These are phyloP conservation scores for Tetheella fluctuosa DNA, from an alignment of 2,888 invertebrate species.

Conservation along the genomic window DNA sequence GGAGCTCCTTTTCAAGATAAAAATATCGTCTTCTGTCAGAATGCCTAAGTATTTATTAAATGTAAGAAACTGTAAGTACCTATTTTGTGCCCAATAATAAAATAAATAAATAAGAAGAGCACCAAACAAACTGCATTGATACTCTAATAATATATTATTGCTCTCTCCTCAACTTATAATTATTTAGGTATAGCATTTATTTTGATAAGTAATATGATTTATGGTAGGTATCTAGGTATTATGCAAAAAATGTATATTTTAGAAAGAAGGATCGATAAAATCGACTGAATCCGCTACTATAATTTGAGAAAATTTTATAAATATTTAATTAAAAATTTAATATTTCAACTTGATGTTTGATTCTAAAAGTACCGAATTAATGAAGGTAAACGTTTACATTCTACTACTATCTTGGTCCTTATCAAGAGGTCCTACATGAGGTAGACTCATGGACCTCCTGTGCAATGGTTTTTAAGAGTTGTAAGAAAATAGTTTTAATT, in stretches of 20 bases:
- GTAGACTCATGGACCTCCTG: too few species aligned
- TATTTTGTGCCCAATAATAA: background rate
- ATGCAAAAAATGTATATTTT: background rate
- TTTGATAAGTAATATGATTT: too few species aligned
- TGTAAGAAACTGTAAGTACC: background rate
- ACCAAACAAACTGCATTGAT: background rate
- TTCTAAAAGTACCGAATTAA: too few species aligned
- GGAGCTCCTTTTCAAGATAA: too few species aligned
- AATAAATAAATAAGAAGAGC: background rate
- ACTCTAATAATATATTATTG: background rate
- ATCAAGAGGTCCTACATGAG: too few species aligned
- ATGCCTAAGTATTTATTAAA: background rate
- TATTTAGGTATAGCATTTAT: background rate
- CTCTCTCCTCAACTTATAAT: background rate
- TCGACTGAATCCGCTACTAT: conserved; percentile 3
- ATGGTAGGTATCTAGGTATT: background rate
- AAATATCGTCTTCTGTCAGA: background rate
- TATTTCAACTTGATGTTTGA: background rate
- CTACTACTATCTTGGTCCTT: too few species aligned
- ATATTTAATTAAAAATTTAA: conserved; percentile 6
- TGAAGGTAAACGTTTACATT: too few species aligned
- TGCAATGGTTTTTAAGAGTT: too few species aligned
- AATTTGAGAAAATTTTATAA: background rate
- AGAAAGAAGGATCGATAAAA: conserved; percentile 4
- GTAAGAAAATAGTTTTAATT: too few species aligned